Evolutionary conservation across 2,888 invertebrate genomes (phyloP), one percentile per base, ranked within the genome.

Genomic region (Apomyelois bistriatella): DNA sequence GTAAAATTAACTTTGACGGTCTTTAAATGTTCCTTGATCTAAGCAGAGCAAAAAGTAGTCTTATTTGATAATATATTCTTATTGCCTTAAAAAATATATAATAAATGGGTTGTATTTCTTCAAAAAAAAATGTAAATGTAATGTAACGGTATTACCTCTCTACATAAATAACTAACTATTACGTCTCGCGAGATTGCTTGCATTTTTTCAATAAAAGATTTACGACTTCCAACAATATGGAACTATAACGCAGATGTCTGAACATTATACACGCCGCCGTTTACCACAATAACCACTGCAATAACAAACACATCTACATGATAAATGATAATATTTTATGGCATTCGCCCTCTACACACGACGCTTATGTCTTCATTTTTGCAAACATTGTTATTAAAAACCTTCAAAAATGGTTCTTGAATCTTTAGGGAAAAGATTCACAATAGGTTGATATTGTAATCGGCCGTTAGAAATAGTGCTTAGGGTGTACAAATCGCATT

Each of bases 251-350:
- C 87, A 87, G 85, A 87, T 87, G 86, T 69, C 69, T 46, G 69
- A 68, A 67, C 70, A 76, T 78, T 78, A 80, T 84, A 82, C 79
- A 81, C 85, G 82, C 83, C 85, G 80, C 80, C 85, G 76, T 84
- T 84, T 81, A 86, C 88, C 88, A 75, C 88, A 82, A 82, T 79
- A 79, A 85, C 85, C 82, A 68, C 78, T 71, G 81, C 81, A 78
- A 81, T 82, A 85, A 81, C 85, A 86, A 85, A 87, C 85, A 85
- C 80, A 78, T 79, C 78, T 69, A 70, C 65, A 68, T 88, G 88
- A 90, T 88, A 87, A 89, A 90, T 87, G 85, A 84, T 84, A 74
- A 81, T 82, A 82, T 84, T 88, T 88, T 85, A 87, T 84, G 80
- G 85, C 76, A 66, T 75, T 82, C 75, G 82, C 85, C 82, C 85